Evolutionary conservation across 2,113 vertebrate genomes (phyloP).

Genomic region (Theropithecus gelada): DNA sequence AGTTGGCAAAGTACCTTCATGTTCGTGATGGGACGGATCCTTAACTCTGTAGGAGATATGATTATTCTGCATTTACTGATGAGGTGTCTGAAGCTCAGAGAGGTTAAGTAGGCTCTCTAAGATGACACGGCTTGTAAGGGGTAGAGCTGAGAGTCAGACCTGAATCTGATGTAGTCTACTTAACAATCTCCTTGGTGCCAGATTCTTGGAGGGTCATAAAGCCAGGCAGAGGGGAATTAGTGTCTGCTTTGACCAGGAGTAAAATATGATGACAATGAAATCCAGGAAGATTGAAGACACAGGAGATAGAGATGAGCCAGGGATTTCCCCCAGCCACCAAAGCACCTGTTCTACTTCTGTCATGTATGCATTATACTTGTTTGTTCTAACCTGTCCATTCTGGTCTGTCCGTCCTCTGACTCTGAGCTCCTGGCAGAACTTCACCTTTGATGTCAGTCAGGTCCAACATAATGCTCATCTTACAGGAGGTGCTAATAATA

Average conservation of each 20-base stretch:
- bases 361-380: background rate
- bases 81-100: background rate
- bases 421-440: background rate
- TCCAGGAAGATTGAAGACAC: background rate
- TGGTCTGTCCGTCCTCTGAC: background rate
- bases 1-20: background rate
- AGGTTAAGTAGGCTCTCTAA: background rate
- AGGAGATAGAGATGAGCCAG: background rate
- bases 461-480: background rate
- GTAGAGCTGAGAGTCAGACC: background rate
- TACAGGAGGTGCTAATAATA: background rate
- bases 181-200: background rate
- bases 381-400: background rate
- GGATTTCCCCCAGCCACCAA: background rate
- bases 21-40: background rate
- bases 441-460: background rate
- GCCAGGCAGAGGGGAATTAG: background rate
- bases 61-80: background rate
- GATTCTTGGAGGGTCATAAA: background rate
- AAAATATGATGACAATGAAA: background rate
- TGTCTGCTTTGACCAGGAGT: background rate
- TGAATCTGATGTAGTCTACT: background rate
- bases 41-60: background rate
- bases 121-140: background rate
- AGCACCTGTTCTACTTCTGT: background rate